A percentile compares a stretch with the other conserved stretches of the same genome.
Conservation (phyloP, 2,888 invertebrate species). For the Plebejus melissa region DNA sequence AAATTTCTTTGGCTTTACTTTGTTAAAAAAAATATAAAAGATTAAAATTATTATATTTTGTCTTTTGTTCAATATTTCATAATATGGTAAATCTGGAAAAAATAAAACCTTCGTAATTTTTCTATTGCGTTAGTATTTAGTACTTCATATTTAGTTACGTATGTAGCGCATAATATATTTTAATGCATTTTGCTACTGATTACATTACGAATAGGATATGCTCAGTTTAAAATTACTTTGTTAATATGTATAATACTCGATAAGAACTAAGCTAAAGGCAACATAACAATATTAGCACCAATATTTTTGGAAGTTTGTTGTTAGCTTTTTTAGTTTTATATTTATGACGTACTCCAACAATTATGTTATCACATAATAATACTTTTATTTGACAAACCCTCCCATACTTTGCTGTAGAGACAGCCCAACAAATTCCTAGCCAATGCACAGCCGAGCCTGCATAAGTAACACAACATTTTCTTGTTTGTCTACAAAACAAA, state of each 20-base stretch:
- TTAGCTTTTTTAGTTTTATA: neutral
- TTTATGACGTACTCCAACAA: conserved; percentile 5
- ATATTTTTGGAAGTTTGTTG: conserved; percentile 16
- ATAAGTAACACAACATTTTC: conserved; percentile 48
- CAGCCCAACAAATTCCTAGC: conserved; percentile 26
- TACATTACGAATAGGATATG: conserved; percentile 21
- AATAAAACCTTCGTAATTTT: conserved; percentile 1
- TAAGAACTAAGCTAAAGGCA: conserved; percentile 31
- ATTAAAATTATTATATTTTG: neutral
- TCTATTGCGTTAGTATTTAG: neutral
- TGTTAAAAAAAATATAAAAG: conserved; percentile 17
- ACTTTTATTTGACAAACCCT: neutral
- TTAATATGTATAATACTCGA: conserved; percentile 13
- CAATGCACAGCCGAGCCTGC: conserved; percentile 35
- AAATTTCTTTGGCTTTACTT: neutral
- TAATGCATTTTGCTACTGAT: neutral
- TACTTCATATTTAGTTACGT: conserved; percentile 6
- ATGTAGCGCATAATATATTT: neutral
- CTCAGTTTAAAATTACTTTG: conserved; percentile 19
- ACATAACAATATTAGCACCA: conserved; percentile 35
- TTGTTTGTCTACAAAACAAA: conserved; percentile 68
- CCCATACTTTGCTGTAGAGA: neutral
- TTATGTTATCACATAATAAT: conserved; percentile 17
- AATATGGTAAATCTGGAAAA: conserved; percentile 14
- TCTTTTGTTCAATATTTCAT: conserved; percentile 10